Conservation (phyloP, 1,140 invertebrate species). For the Zaprionus inermis region DNA sequence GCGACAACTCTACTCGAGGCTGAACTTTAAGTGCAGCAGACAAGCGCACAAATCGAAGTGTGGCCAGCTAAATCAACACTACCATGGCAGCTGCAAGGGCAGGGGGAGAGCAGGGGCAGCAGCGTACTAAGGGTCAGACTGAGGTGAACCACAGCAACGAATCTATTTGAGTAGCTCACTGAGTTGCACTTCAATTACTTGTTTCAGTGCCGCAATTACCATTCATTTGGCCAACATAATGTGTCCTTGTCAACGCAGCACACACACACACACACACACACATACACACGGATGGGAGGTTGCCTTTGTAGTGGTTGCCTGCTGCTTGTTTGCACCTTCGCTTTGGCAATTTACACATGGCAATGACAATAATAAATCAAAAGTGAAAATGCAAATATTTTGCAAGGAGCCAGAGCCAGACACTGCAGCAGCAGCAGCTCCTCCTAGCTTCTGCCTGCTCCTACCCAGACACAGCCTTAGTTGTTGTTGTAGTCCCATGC, state of each 20-base stretch:
- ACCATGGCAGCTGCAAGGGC: background rate
- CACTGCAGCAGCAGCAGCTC: constrained; percentile 36
- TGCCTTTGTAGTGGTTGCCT: constrained; percentile 36
- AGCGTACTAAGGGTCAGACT: background rate
- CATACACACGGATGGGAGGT: constrained; percentile 19
- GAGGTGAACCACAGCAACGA: constrained; percentile 21
- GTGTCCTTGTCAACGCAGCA: constrained; percentile 72
- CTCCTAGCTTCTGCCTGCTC: no score
- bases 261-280: constrained; percentile 19
- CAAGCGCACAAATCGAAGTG: constrained; percentile 41
- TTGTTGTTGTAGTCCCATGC: constrained; percentile 29
- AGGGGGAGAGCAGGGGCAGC: background rate
- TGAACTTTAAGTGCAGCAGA: constrained; percentile 36
- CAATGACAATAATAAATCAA: constrained; percentile 83
- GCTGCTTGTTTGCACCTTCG: constrained; percentile 80
- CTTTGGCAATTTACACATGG: constrained; percentile 80
- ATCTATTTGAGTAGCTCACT: constrained; percentile 57
- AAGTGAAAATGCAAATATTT: constrained; percentile 83
- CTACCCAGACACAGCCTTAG: constrained; percentile 3
- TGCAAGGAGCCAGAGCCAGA: constrained; percentile 59
- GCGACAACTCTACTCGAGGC: constrained; percentile 2
- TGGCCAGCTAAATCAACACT: constrained; percentile 33
- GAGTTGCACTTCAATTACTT: constrained; percentile 80
- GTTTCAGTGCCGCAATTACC: constrained; percentile 80
- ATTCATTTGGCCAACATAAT: constrained; percentile 80